Base-by-base conservation (phyloP, 2,797 vertebrate genomes). In the Lithobates pipiens region DNA sequence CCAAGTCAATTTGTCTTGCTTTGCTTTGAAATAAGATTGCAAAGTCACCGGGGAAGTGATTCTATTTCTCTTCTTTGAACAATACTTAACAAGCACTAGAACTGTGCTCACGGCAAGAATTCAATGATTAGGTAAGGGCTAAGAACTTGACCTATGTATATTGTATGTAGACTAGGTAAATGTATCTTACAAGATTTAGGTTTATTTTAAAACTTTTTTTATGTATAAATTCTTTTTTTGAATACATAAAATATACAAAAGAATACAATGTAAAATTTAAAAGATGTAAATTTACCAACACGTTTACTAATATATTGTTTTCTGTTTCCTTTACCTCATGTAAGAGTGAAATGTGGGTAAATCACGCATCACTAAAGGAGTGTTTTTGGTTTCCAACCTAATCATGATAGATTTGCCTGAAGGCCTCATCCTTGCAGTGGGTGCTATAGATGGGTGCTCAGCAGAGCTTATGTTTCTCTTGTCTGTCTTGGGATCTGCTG, bases 1-100 rank as follows among this genome's bases (percentile, higher is more conserved):
- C 80, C 57, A 75, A 83, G 85, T 83, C 85, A 83, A 83, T 86
- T 86, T 86, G 75, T 86, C 80, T 78, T 82, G 75, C 80, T 82
- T 77, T 77, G 27, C 72, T 80, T 78, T 78, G 65, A 78, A 86
- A 83, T 57, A 44, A 54, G 80, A 86, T 83, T 86, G 75, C 25
- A 78, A 77, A 74, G 32, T 67, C 76, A 16, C 27, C 46, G 57
- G 57, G 67, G 80, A 86, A 77, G 68, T 81, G 74, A 82, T 80
- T 77, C 63, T 77, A 73, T 86, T 86, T 86, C 75, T 82, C 42
- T 54, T 36, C 54, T 83, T 27, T 67, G 68, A 83, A 74, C 54
- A 79, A 44, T 73, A 32, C 67, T 79, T 79, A 18, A 23, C 77
- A 27, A 61, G 54, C 54, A 61, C n/a, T 69, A 39, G 68, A 77